phyloP scores from a whole-genome alignment of 2,797 vertebrate species.

The Dendrocincla tyrannina region DNA sequence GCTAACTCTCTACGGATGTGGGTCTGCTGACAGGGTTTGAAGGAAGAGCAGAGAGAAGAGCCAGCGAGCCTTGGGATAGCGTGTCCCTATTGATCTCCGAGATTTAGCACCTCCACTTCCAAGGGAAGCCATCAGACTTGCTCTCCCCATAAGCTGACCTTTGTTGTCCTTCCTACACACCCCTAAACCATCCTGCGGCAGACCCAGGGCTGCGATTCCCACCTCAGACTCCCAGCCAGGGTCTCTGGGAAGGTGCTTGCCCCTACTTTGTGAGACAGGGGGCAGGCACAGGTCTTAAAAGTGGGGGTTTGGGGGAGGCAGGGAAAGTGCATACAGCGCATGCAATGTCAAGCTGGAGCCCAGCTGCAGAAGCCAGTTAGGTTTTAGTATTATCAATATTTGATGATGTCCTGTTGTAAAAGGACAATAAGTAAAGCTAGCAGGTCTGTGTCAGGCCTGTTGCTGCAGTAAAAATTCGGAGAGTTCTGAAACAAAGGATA shows the following conservation, averaged over 20 bases:
- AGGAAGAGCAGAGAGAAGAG: neutral
- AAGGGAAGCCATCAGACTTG: neutral
- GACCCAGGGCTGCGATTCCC: neutral
- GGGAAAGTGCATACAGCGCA: neutral
- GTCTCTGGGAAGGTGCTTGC: neutral
- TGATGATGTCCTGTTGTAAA: neutral
- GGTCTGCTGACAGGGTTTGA: neutral
- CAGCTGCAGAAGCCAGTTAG: neutral
- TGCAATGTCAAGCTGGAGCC: neutral
- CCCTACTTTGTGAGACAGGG: neutral
- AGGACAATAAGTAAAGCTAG: neutral
- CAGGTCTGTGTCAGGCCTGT: neutral
- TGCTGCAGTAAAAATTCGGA: neutral
- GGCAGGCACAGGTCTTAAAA: neutral
- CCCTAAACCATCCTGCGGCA: neutral
- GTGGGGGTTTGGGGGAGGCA: neutral
- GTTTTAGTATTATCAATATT: neutral
- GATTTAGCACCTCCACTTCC: neutral
- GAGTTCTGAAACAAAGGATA: slow-evolving; percentile 11
- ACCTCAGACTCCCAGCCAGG: neutral
- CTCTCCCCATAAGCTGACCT: neutral
- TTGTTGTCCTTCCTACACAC: neutral
- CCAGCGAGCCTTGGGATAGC: neutral
- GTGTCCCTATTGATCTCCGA: neutral
- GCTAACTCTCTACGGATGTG: neutral